Evolutionary conservation across 2,888 invertebrate genomes (phyloP), one percentile per base, ranked within the genome.

Genomic region (Parapristionchus giblindavisi): DNA sequence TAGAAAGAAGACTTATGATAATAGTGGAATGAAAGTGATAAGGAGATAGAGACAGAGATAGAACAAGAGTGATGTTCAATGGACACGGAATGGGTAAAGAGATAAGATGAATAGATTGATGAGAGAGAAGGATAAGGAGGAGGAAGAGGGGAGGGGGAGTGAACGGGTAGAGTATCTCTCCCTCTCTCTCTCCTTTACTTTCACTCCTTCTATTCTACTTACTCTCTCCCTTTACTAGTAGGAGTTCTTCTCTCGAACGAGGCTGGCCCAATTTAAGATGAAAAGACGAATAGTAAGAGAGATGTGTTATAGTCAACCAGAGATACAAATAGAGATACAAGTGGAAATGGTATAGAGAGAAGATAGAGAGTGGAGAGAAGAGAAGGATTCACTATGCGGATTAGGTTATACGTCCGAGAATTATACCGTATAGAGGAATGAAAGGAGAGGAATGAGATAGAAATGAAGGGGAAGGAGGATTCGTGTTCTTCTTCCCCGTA

Each of bases 181-280:
- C 43, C 43, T 43, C 17, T 17, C 11, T 43, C 61, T 61, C 61
- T 61, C 61, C 38, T 40, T n/a, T n/a, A n/a, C n/a, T n/a, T n/a
- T n/a, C n/a, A n/a, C n/a, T n/a, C n/a, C n/a, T n/a, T n/a, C n/a
- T n/a, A n/a, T n/a, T n/a, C n/a, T n/a, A n/a, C n/a, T n/a, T n/a
- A n/a, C n/a, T n/a, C n/a, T n/a, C n/a, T n/a, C n/a, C n/a, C n/a
- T n/a, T n/a, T n/a, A n/a, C n/a, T n/a, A n/a, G n/a, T n/a, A n/a
- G n/a, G n/a, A n/a, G n/a, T n/a, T n/a, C n/a, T n/a, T n/a, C n/a
- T n/a, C n/a, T n/a, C n/a, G 61, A 38, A 61, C n/a, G 61, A 38
- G 61, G 61, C 21, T 61, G 61, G 36, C 61, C 61, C 61, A 61
- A 36, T 61, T 61, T 61, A 40, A 61, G 61, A 61, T 36, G 40